These are phyloP conservation scores for Paramormyrops kingsleyae DNA, from an alignment of 2,113 vertebrate genomes.

Conservation along the genomic window DNA sequence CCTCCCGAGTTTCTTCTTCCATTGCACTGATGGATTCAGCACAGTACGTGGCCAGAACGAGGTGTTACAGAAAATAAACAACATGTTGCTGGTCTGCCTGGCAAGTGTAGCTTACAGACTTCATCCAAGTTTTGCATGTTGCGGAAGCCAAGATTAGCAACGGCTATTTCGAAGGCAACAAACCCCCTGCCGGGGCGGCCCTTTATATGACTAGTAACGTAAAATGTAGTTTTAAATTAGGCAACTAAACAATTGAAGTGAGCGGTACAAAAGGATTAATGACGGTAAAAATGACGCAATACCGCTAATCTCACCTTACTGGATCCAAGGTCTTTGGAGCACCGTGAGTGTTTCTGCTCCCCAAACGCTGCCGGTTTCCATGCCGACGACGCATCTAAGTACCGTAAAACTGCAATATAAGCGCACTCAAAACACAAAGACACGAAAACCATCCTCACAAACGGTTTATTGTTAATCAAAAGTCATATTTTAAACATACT, in stretches of 20 bases:
- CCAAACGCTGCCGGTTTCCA: background rate
- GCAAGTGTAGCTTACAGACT: background rate
- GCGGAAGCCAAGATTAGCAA: background rate
- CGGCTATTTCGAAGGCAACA: background rate
- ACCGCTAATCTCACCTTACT: background rate
- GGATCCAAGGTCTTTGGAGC: background rate
- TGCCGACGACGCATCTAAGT: slow-evolving; percentile 10
- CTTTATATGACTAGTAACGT: background rate
- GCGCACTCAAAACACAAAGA: background rate
- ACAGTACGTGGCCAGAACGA: background rate
- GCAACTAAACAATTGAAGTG: background rate
- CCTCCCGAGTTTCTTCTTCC: background rate
- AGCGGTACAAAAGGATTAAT: background rate
- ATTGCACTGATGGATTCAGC: background rate
- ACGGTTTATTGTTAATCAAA: background rate
- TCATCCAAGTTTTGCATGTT: background rate
- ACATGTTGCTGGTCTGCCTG: background rate
- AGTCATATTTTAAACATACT: background rate
- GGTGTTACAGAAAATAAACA: background rate
- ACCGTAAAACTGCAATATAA: slow-evolving; percentile 8
- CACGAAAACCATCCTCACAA: background rate
- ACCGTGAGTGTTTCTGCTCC: background rate
- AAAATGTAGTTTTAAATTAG: background rate
- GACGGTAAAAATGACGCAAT: background rate
- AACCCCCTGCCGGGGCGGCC: background rate